phyloP scores from a whole-genome alignment of 2,888 invertebrate genomes.

The Formica aserva region DNA sequence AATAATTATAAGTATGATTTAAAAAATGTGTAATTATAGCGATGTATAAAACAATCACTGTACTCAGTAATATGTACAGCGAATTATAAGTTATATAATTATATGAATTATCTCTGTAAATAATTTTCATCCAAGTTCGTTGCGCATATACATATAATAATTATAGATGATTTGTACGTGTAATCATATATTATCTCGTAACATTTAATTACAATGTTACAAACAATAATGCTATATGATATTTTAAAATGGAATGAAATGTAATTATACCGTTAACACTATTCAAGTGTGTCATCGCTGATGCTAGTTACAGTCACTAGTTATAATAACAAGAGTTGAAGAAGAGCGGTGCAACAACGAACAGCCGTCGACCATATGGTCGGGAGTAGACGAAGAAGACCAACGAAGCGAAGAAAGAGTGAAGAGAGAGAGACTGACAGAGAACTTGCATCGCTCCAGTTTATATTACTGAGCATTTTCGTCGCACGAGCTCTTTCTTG shows the following conservation, averaged over 20 bases:
- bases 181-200: neutral
- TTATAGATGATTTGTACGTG: neutral
- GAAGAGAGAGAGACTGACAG: conserved; percentile 27
- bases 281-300: neutral
- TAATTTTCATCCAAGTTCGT: neutral
- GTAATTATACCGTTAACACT: neutral
- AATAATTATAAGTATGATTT: neutral
- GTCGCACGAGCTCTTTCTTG: conserved; percentile 53
- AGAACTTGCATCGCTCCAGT: conserved; percentile 65
- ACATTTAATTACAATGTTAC: neutral
- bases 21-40: neutral
- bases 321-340: conserved; percentile 19
- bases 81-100: neutral
- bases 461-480: conserved; percentile 59
- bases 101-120: neutral
- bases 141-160: neutral
- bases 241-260: neutral
- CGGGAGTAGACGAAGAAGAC: neutral
- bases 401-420: neutral
- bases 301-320: neutral
- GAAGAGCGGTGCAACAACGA: neutral
- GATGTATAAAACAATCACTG: neutral
- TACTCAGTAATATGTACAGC: neutral
- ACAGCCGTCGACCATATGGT: neutral
- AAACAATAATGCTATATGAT: neutral